Evolutionary conservation across 53 echinoderm and acorn worm species (phyloP).

Genomic region (Hippasteria phrygiana): DNA sequence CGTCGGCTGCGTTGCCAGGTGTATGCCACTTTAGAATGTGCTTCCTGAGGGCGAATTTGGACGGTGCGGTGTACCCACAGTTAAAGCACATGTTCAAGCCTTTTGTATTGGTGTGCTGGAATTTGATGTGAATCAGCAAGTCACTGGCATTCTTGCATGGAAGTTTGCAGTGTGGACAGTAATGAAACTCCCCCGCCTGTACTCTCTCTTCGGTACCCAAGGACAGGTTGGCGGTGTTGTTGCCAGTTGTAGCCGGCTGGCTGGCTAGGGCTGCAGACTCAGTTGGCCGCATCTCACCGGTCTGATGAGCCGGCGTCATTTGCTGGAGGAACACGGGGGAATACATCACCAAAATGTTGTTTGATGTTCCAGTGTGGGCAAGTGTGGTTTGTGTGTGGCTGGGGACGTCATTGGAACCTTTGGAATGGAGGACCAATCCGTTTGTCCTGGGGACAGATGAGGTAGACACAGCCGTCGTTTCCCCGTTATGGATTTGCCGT

Average conservation of each 20-base stretch:
- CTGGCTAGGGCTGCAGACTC: not conserved
- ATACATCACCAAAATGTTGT: not conserved
- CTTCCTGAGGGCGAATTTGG: slow-evolving; percentile 40
- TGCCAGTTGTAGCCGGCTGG: not conserved
- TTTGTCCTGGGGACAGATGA: not conserved
- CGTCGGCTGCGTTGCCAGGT: not conserved
- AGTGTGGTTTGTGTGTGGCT: not conserved
- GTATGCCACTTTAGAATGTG: slow-evolving; percentile 70
- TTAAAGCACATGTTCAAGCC: slow-evolving; percentile 59
- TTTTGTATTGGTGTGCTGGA: slow-evolving; percentile 64
- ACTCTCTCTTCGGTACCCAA: no score
- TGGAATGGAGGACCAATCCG: not conserved
- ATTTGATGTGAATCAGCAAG: slow-evolving; percentile 15
- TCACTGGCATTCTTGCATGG: slow-evolving; percentile 24
- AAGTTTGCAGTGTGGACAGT: slow-evolving; percentile 8
- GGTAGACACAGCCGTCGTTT: not conserved
- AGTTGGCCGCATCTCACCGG: not conserved
- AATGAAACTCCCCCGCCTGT: not conserved
- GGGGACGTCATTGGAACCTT: not conserved
- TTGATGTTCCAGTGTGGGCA: not conserved
- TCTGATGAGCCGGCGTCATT: not conserved
- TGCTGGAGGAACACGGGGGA: not conserved
- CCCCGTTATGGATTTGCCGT: not conserved
- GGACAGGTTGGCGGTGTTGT: not conserved
- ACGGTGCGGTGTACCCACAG: slow-evolving; percentile 56